Evolutionary conservation across 2,113 vertebrate genomes (phyloP).

Genomic region (Bombycilla garrulus): DNA sequence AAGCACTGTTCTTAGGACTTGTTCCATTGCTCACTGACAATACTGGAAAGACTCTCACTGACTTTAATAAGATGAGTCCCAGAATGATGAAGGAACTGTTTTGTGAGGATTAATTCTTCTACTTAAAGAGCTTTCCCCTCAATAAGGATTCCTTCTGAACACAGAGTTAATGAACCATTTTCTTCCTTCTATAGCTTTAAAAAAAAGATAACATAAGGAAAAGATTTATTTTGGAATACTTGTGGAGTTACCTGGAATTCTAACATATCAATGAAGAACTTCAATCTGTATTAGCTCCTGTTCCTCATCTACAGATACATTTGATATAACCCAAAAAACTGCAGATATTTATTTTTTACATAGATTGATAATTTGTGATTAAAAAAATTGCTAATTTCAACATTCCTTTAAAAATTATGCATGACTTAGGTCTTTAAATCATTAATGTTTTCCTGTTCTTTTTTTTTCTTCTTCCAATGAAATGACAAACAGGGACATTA

Average conservation of each 20-base stretch:
- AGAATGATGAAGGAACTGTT: neutral
- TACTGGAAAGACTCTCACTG: neutral
- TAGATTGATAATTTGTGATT: neutral
- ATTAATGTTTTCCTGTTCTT: neutral
- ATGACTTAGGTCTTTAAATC: neutral
- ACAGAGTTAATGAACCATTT: neutral
- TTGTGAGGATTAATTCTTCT: neutral
- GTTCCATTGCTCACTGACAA: neutral
- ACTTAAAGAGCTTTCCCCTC: neutral
- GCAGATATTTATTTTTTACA: neutral
- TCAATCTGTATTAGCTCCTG: neutral
- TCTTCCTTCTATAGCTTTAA: neutral
- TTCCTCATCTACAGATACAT: neutral
- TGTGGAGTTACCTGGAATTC: neutral
- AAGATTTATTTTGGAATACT: neutral
- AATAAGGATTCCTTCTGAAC: neutral
- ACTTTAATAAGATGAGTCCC: neutral
- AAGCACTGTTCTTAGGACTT: neutral
- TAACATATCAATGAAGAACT: neutral
- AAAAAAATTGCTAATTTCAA: neutral
- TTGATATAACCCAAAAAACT: neutral
- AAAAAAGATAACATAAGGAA: neutral
- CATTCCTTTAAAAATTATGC: neutral
- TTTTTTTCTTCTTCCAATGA: slow-evolving; percentile 18
- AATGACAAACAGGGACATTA: slow-evolving; percentile 58